phyloP scores from a whole-genome alignment of 2,888 invertebrate genomes.

The Agrotis puta region DNA sequence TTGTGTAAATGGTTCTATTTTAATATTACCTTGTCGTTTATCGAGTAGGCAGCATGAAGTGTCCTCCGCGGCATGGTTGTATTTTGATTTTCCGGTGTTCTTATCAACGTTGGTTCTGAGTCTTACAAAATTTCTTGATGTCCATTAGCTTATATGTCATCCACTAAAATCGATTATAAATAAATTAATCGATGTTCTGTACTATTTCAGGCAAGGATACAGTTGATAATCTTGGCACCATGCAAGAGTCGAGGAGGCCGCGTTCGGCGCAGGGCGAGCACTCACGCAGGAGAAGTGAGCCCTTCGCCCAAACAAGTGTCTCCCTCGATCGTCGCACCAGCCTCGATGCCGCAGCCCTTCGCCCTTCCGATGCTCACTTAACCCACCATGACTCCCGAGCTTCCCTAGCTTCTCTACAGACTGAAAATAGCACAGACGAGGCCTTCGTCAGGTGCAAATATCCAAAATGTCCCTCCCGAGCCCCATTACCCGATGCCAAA shows the following conservation, averaged over 20 bases:
- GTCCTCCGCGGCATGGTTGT: constrained; percentile 70
- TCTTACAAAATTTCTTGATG: constrained; percentile 67
- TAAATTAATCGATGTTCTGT: constrained; percentile 14
- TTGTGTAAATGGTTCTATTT: constrained; percentile 44
- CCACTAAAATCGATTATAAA: neutral
- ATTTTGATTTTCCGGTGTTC: constrained; percentile 53
- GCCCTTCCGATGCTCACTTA: constrained; percentile 80
- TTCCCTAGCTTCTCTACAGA: constrained; percentile 87
- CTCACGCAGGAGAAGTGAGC: constrained; percentile 86
- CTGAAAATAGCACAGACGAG: constrained; percentile 88
- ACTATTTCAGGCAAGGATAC: constrained; percentile 88
- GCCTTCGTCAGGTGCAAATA: constrained; percentile 94
- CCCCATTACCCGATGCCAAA: constrained; percentile 94
- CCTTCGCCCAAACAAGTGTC: constrained; percentile 80
- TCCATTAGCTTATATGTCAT: constrained; percentile 13
- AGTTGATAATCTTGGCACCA: constrained; percentile 89
- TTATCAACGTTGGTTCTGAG: constrained; percentile 79
- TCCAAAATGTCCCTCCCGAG: constrained; percentile 94
- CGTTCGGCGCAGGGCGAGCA: constrained; percentile 86
- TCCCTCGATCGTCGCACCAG: constrained; percentile 91
- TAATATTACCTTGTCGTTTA: constrained; percentile 36
- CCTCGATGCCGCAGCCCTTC: constrained; percentile 89
- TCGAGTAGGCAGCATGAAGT: constrained; percentile 67
- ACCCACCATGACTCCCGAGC: constrained; percentile 84
- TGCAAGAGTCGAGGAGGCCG: constrained; percentile 85